These are phyloP conservation scores for Dysdera silvatica DNA, from an alignment of 1,140 invertebrate species.

Conservation along the genomic window DNA sequence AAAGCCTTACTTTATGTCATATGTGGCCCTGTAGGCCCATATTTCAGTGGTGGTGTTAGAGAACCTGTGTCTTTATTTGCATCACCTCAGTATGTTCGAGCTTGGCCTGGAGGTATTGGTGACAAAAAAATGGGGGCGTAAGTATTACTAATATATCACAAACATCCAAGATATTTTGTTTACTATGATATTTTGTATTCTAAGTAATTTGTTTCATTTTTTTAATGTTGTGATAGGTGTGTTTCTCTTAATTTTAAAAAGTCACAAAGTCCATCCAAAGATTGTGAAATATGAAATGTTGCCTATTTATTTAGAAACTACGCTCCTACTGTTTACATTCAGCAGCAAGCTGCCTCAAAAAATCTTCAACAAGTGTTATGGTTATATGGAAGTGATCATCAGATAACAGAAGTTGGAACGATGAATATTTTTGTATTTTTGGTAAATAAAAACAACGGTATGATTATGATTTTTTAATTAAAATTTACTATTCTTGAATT, in stretches of 20 bases:
- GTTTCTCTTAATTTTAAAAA: too few species aligned
- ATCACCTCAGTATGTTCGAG: slow-evolving; percentile 70
- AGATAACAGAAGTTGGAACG: slow-evolving; percentile 94
- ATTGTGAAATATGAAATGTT: background rate
- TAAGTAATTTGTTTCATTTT: background rate
- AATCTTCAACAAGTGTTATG: slow-evolving; percentile 94
- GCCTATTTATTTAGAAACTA: slow-evolving; percentile 44
- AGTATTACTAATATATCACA: background rate
- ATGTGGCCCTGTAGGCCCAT: slow-evolving; percentile 83
- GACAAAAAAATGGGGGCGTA: slow-evolving; percentile 84
- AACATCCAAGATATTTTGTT: background rate
- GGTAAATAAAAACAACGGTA: slow-evolving; percentile 87
- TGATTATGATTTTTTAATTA: slow-evolving; percentile 54
- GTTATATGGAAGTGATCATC: slow-evolving; percentile 88
- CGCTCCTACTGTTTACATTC: slow-evolving; percentile 51
- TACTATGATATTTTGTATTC: background rate
- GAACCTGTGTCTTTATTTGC: slow-evolving; percentile 71
- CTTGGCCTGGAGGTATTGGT: slow-evolving; percentile 94
- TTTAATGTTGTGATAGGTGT: too few species aligned
- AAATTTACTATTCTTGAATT: background rate
- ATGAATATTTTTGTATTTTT: slow-evolving; percentile 96
- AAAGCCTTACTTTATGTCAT: slow-evolving; percentile 84
- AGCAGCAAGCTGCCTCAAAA: slow-evolving; percentile 63
- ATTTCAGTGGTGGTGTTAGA: slow-evolving; percentile 59
- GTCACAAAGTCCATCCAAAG: too few species aligned